Base-by-base conservation (phyloP, 1,140 invertebrate genomes). In the Bombus confusus region DNA sequence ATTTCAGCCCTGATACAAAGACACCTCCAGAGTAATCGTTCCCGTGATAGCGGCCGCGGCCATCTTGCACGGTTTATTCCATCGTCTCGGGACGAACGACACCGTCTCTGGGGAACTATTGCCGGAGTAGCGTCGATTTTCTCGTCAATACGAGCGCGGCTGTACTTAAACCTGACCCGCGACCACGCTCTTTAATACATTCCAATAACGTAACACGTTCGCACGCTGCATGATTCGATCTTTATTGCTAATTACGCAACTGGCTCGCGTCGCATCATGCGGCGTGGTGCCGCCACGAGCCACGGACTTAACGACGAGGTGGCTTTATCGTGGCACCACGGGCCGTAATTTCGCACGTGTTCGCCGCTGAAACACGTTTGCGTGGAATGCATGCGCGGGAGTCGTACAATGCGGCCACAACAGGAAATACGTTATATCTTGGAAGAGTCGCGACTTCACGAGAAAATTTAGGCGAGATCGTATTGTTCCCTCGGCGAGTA, bases 401-500 rank as follows among this genome's bases (percentile, higher is more conserved):
- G 62, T 39, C 37, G 34, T 31, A 88, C 73, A 85, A 69, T 85
- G 59, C 77, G 64, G 13, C 47, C 18, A 37, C 69, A 8, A 41
- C 13, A 10, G 22, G 64, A 18, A 41, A 31, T 34, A 52, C 0
- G 47, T 52, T 22, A 22, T 52, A 52, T 52, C 47, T 68, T 22
- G 71, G 22, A 28, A 28, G 81, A 59, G 69, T 80, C 57, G 79
- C 25, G 41, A 34, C 34, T 28, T 52, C 37, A 39, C 34, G n/a
- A 59, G 39, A 69, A 64, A 88, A 79, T 25, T 28, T 62, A 71
- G 25, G 41, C 22, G 52, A 43, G 52, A 31, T 34, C 52, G 78
- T 79, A 81, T 90, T 90, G 75, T 86, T 85, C 74, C 43, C 31
- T 13, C 57, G 47, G 68, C 75, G 5, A 4, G 12, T n/a, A 12